Conservation (phyloP, 2,797 vertebrate species). For the Monodelphis domestica region DNA sequence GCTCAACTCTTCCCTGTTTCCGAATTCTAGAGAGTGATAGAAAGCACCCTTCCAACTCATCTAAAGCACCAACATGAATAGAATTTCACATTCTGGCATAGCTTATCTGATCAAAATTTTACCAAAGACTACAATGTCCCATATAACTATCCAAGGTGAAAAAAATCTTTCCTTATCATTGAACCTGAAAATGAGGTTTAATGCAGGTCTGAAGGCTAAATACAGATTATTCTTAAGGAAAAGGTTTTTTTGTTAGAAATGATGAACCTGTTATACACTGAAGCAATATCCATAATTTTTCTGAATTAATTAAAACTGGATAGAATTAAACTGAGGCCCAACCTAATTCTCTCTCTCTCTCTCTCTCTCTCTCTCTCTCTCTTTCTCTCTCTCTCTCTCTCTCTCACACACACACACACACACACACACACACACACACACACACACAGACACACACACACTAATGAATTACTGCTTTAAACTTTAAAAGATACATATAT, state of each 20-base stretch:
- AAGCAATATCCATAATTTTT: background rate
- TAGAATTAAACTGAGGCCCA: background rate
- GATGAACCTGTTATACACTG: background rate
- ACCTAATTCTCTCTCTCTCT: too few species aligned
- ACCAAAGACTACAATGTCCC: background rate
- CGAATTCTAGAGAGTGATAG: background rate
- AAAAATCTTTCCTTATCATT: background rate
- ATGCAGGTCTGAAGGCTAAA: background rate
- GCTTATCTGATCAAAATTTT: background rate
- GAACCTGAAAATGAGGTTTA: background rate
- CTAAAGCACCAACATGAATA: background rate
- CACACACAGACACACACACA: background rate
- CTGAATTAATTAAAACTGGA: background rate
- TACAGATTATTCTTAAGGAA: background rate
- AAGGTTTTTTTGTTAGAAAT: background rate
- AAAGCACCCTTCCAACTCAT: slow-evolving; percentile 2
- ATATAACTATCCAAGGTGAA: background rate
- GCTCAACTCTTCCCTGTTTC: background rate
- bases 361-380: too few species aligned
- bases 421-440: background rate
- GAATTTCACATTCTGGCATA: background rate
- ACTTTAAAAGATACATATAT: background rate
- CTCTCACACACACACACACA: too few species aligned
- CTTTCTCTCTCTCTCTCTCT: too few species aligned
- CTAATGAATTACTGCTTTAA: background rate